These are phyloP conservation scores for Nycticryphes semicollaris DNA, from an alignment of 2,113 vertebrate genomes.

Conservation along the genomic window DNA sequence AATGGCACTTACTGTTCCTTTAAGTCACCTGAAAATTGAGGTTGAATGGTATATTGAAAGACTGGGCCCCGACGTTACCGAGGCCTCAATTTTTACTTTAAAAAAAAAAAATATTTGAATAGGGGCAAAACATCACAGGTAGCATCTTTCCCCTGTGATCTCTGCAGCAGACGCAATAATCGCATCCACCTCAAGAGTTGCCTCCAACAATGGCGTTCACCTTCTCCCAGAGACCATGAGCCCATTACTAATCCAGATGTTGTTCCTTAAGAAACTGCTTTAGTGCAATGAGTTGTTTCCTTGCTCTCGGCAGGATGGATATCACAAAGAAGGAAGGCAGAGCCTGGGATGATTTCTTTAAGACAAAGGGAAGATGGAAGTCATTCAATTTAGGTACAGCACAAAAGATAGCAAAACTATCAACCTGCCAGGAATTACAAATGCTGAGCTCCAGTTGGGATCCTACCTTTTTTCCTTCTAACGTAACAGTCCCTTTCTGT, in stretches of 20 bases:
- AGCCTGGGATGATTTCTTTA: not conserved
- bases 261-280: not conserved
- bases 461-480: not conserved
- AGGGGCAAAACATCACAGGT: no score
- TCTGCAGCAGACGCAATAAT: not conserved
- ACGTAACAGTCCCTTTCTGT: not conserved
- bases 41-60: not conserved
- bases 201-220: not conserved
- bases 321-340: not conserved
- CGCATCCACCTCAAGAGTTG: not conserved
- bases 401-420: not conserved
- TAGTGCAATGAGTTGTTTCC: rapidly evolving
- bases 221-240: not conserved
- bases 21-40: not conserved
- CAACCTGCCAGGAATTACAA: not conserved
- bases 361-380: not conserved
- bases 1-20: not conserved
- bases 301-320: not conserved
- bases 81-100: not conserved
- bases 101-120: not conserved
- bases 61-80: not conserved
- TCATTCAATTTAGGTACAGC: not conserved
- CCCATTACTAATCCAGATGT: not conserved
- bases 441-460: not conserved
- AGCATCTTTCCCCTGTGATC: not conserved